Percentiles rank a stretch among this genome's conserved stretches.
phyloP scores from a whole-genome alignment of 1,140 invertebrate genomes.

The Brachionus rubens region DNA sequence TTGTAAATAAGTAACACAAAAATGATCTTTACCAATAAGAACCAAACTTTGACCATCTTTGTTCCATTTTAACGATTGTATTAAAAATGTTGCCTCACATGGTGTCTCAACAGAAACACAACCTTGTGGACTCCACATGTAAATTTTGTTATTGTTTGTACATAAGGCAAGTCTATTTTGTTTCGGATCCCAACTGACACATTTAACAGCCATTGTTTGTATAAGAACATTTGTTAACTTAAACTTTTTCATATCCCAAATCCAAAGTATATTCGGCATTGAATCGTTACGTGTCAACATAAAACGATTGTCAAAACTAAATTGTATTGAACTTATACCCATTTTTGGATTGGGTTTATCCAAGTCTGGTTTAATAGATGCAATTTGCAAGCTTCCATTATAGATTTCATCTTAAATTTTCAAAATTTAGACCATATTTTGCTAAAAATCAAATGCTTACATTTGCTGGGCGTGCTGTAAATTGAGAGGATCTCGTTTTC shows the following conservation, averaged over 20 bases:
- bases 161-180: constrained; percentile 56
- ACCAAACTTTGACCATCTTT: constrained; percentile 54
- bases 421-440: background rate
- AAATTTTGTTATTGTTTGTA: constrained; percentile 58
- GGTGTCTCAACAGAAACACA: constrained; percentile 58
- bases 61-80: constrained; percentile 55
- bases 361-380: constrained; percentile 54
- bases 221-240: constrained; percentile 53
- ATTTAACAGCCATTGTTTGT: constrained; percentile 55
- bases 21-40: constrained; percentile 55
- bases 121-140: constrained; percentile 60
- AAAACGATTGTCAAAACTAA: constrained; percentile 58
- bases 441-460: background rate
- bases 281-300: constrained; percentile 59
- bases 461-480: constrained; percentile 43
- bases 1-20: constrained; percentile 52
- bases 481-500: constrained; percentile 34
- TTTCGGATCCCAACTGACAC: constrained; percentile 58
- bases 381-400: constrained; percentile 51
- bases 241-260: constrained; percentile 57
- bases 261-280: constrained; percentile 59
- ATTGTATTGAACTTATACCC: constrained; percentile 55
- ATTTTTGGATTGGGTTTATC: constrained; percentile 58
- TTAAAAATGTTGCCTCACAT: constrained; percentile 56
- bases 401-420: constrained; percentile 54